Evolutionary conservation across 2,797 vertebrate species (phyloP).

Genomic region (Pipistrellus pygmaeus): DNA sequence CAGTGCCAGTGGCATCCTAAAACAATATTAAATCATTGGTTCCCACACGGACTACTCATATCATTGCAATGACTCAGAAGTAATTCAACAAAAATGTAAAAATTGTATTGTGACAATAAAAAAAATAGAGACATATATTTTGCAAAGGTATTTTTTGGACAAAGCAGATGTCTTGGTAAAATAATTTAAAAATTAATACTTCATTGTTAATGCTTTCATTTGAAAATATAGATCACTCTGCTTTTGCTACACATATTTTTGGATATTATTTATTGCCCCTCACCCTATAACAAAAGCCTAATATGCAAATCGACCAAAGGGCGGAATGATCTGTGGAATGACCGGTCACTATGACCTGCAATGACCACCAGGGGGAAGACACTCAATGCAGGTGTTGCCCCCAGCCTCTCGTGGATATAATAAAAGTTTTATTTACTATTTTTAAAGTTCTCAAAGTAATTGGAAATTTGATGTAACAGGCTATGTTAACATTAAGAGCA

Average conservation of each 20-base stretch:
- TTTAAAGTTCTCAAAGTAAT: slow-evolving; percentile 20
- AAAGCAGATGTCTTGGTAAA: slow-evolving; percentile 29
- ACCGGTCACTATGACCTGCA: too few relatives aligned
- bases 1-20: slow-evolving; percentile 52
- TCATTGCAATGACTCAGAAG: slow-evolving; percentile 29
- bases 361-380: too few relatives aligned
- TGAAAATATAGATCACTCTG: neutral
- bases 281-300: neutral
- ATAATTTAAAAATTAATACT: neutral
- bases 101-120: slow-evolving; percentile 39
- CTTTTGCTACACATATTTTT: neutral
- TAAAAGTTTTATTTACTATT: slow-evolving; percentile 4
- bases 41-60: neutral
- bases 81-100: slow-evolving; percentile 52
- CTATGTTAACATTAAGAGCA: neutral
- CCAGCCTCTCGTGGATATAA: neutral
- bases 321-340: too few relatives aligned
- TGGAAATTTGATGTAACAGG: neutral
- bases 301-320: too few relatives aligned
- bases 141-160: neutral
- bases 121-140: neutral
- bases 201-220: slow-evolving; percentile 10
- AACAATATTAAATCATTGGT: slow-evolving; percentile 60
- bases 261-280: neutral
- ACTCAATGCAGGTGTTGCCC: too few relatives aligned